A percentile compares a stretch with the other conserved stretches of the same genome.
Evolutionary conservation across 2,888 invertebrate species (phyloP).

Genomic region (Chrysodeixis includens): DNA sequence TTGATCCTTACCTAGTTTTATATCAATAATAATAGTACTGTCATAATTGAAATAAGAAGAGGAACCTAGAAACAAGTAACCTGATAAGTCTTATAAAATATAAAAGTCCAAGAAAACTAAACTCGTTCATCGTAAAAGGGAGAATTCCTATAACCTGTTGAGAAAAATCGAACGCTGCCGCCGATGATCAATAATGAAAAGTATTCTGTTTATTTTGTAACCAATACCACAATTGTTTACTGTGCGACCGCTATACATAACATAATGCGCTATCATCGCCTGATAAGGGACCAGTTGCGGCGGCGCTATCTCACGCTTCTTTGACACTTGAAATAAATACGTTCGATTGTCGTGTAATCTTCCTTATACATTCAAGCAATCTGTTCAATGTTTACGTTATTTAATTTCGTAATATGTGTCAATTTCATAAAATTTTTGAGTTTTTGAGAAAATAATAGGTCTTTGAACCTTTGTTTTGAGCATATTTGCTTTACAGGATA

Average conservation of each 20-base stretch:
- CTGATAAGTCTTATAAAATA: too few species aligned
- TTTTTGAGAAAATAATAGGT: background rate
- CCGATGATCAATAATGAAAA: conserved; percentile 21
- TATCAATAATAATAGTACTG: background rate
- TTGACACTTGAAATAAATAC: conserved; percentile 52
- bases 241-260: conserved; percentile 39
- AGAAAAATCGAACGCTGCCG: background rate
- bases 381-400: conserved; percentile 15
- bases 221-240: conserved; percentile 53
- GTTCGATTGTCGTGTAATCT: conserved; percentile 33
- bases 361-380: conserved; percentile 29
- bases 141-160: conserved; percentile 3
- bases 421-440: background rate
- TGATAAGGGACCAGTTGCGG: conserved; percentile 57
- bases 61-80: background rate
- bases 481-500: background rate
- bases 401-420: background rate
- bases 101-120: background rate
- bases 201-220: conserved; percentile 52
- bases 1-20: background rate
- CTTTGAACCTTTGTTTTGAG: conserved; percentile 6
- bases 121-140: conserved; percentile 4
- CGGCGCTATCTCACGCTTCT: conserved; percentile 58
- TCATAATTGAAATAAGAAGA: background rate
- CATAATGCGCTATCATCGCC: conserved; percentile 53